Evolutionary conservation across 2,113 vertebrate genomes (phyloP).

Genomic region (Panthera leo): DNA sequence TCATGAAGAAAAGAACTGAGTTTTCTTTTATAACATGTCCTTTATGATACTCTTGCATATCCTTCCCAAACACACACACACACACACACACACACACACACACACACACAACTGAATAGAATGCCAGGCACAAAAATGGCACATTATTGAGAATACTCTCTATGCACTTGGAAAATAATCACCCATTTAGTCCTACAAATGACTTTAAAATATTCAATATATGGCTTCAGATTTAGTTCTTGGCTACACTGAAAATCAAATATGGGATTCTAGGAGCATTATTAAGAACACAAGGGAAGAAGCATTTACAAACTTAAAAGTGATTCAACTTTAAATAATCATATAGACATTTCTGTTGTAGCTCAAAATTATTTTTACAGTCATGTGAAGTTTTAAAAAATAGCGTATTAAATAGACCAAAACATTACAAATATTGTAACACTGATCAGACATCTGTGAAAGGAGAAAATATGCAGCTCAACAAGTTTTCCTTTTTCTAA

Average conservation of each 20-base stretch:
- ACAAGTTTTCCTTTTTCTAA: constrained; percentile 82
- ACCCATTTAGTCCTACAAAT: background rate
- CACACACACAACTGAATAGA: background rate
- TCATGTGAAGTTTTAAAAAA: constrained; percentile 50
- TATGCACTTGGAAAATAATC: background rate
- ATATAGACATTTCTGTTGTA: background rate
- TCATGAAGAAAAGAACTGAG: background rate
- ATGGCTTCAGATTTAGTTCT: background rate
- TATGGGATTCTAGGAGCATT: background rate
- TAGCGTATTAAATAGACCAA: constrained; percentile 66
- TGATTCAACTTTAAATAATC: constrained; percentile 5
- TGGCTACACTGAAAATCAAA: background rate
- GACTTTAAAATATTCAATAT: background rate
- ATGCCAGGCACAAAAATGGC: background rate
- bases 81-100: no score
- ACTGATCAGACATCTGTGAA: constrained; percentile 68
- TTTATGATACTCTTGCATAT: background rate
- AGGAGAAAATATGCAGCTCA: constrained; percentile 81
- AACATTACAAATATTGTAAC: constrained; percentile 36
- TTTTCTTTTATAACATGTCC: background rate
- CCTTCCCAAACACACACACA: background rate
- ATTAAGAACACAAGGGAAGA: background rate
- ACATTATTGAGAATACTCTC: background rate
- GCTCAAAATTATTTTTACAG: constrained; percentile 32
- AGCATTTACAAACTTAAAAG: constrained; percentile 44